Evolutionary conservation across 2,888 invertebrate genomes (phyloP), one percentile per base, ranked within the genome.

Genomic region (Epsilonema sp.): DNA sequence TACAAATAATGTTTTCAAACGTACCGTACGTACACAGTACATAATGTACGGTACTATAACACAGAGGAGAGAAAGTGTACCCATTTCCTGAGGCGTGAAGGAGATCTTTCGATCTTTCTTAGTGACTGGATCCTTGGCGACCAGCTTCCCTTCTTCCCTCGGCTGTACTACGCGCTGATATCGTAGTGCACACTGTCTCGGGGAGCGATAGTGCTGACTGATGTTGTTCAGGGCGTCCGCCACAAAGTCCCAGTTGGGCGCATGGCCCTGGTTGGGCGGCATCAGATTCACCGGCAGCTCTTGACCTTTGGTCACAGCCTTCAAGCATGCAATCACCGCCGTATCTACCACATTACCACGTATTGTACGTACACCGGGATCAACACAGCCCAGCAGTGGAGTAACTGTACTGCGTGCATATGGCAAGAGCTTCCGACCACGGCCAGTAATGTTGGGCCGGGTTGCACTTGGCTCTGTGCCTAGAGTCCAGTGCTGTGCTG

Each of bases 201-300:
- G 78, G 37, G 87, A 82, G 50, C 92, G 77, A 67, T 80, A 84
- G 20, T 21, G 22, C 8, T 39, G 16, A 42, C 84, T 81, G n/a
- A 77, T 77, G 52, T 79, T 77, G 67, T 81, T 87, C 1, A 92
- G 87, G 57, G 82, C 76, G 63, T 89, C 87, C 22, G 87, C 78
- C 8, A 84, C 83, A 64, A 89, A 75, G 65, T 94, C 90, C 92
- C 92, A 94, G 71, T 94, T 94, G 40, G 86, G 81, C 24, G 80
- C 80, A 63, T 84, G 86, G 0, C 80, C 84, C 0, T 80, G 82
- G 51, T 80, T 79, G 49, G 78, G 70, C 49, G 78, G 76, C 66
- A 79, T 75, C 53, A 79, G 73, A 70, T 78, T 82, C 49, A 82
- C 65, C 0, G 81, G 80, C 45, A 85, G 65, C 24, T 80, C 79